Percentiles rank a stretch among this genome's conserved stretches.
These are phyloP conservation scores for Heliconius melpomene DNA, from an alignment of 1,140 invertebrate genomes.

Conservation along the genomic window DNA sequence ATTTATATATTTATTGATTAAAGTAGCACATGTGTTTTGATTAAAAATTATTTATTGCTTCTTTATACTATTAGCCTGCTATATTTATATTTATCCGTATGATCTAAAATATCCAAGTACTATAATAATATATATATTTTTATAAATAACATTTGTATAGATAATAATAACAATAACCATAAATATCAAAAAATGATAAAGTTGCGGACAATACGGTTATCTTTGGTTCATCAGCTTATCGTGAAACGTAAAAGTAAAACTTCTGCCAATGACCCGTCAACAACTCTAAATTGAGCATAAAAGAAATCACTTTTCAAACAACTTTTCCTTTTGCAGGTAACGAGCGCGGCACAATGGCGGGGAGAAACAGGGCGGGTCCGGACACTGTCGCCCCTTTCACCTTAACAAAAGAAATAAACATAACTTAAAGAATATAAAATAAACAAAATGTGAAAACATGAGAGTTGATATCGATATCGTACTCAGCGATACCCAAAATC, in stretches of 20 bases:
- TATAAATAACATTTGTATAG: not conserved
- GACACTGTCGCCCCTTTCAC: constrained; percentile 47
- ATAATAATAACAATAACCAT: not conserved
- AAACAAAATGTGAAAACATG: constrained; percentile 71
- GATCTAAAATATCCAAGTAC: not conserved
- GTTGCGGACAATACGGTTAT: constrained; percentile 4
- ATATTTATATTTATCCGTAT: not conserved
- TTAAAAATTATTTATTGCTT: not conserved
- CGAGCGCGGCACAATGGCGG: constrained; percentile 53
- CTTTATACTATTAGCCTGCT: not conserved
- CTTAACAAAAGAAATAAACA: constrained; percentile 59
- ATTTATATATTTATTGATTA: not conserved
- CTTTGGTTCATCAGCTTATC: constrained; percentile 19
- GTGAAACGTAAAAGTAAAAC: constrained; percentile 29
- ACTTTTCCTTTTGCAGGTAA: constrained; percentile 58
- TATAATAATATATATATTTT: not conserved
- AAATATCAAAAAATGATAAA: not conserved
- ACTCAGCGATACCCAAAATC: constrained; percentile 58
- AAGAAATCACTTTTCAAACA: constrained; percentile 51
- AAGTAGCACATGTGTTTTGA: not conserved
- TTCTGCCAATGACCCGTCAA: constrained; percentile 40
- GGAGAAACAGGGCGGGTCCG: constrained; percentile 40
- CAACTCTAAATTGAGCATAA: constrained; percentile 42
- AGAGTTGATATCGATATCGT: constrained; percentile 62
- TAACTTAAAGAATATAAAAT: constrained; percentile 51